These are phyloP conservation scores for Tylochromis polylepis DNA, from an alignment of 2,113 vertebrate genomes.

Conservation along the genomic window DNA sequence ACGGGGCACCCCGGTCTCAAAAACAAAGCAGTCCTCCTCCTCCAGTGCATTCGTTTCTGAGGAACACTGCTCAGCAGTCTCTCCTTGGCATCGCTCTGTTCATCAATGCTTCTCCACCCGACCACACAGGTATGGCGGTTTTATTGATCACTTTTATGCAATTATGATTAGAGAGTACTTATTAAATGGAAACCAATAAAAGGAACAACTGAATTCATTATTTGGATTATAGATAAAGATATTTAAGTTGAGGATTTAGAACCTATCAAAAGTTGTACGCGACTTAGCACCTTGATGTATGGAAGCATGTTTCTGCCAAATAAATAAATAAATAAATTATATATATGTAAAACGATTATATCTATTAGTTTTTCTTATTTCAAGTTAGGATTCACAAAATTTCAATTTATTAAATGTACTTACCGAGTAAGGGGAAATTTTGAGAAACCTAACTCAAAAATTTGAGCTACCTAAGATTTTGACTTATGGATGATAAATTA, in stretches of 20 bases:
- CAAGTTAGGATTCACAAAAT: neutral
- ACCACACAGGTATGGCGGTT: slow-evolving; percentile 10
- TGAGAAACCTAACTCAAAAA: neutral
- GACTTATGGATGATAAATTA: neutral
- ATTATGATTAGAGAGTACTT: neutral
- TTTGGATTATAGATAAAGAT: neutral
- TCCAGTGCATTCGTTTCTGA: neutral
- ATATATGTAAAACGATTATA: neutral
- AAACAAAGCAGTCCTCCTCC: neutral
- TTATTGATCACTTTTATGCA: neutral
- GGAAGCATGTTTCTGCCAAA: neutral
- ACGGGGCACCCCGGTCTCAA: neutral
- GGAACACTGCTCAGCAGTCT: neutral
- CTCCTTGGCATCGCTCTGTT: neutral
- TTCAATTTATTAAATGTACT: neutral
- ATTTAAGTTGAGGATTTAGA: neutral
- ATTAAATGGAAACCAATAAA: neutral
- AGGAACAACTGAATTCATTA: neutral
- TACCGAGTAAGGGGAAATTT: neutral
- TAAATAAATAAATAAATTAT: neutral
- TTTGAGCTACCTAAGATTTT: neutral
- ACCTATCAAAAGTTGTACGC: neutral
- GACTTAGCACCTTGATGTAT: neutral
- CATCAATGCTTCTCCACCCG: slow-evolving; percentile 26
- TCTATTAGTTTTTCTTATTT: neutral